Base-by-base conservation (phyloP, 2,888 invertebrate species). In the Drosophila kanekoi region DNA sequence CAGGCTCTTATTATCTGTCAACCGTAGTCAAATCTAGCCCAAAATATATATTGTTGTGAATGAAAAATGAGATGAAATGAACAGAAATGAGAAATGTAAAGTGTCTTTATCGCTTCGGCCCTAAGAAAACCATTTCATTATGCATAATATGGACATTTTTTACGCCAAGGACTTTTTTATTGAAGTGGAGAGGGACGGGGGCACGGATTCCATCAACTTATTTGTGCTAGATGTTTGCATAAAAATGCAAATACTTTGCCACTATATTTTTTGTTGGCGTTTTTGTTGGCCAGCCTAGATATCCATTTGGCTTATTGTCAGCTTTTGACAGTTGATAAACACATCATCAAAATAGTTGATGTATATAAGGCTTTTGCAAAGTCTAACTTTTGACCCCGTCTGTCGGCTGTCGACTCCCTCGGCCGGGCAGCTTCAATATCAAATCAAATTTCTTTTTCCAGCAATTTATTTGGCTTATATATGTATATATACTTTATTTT, bases 101-200 rank as follows among this genome's bases (percentile, higher is more conserved):
- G 74, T 76, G 72, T 60, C 49, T 66, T 63, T 60, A 67, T 60
- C 77, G 77, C 62, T 72, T 72, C 37, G 67, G 68, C 40, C 62
- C 68, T 56, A 68, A 69, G 68, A 72, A 74, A 72, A 56, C 64
- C 72, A 72, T 87, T 82, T 81, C 68, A 82, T 87, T 87, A 81
- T 81, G 85, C 84, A 83, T 81, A 84, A 72, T 73, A 32, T 40
- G 13, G 35, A 37, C 35, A 41, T 16, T 54, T 52, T 41, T 44
- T 9, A 10, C 40, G 10, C 16, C 40, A 40, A 40, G 40, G 16
- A 40, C 18, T 48, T 32, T 41, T 20, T 4, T n/a, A 18, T 45
- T 61, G 38, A 11, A 11, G 33, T 59, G 14, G 16, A 1, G 10
- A 44, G 6, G 23, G 37, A 20, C 3, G 13, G n/a, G 11, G 10